Evolutionary conservation across 2,113 vertebrate genomes (phyloP), one percentile per base, ranked within the genome.

Genomic region (Lagopus leucura): DNA sequence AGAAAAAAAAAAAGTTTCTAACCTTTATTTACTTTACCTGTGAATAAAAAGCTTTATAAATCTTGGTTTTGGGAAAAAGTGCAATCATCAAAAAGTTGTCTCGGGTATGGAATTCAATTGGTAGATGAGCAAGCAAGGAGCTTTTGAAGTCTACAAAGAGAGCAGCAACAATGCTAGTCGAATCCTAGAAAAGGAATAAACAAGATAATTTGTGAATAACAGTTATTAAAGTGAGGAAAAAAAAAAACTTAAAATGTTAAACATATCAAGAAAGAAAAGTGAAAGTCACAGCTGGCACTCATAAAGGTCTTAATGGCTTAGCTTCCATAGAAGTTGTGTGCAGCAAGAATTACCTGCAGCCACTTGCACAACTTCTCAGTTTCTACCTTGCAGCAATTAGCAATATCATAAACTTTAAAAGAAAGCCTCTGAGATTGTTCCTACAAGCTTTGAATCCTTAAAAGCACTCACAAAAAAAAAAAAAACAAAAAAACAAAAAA

Each of bases 1-100:
- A 36, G 36, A 28, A 36, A 38, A 45, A 20, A 28, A 28, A 15
- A 32, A 32, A 19, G 27, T 15, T 57, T 32, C 19, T 48, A 40
- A 87, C 9, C 1, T 65, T 13, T 60, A 45, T 60, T 54, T 24
- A 5, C 5, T 28, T 96, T 97, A 99, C 99, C 98, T 99, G 98
- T 79, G 98, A 98, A 93, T 99, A 99, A 96, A 99, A 99, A 74
- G 98, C 96, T 95, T 98, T 98, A 95, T 99, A 98, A 92, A 98
- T 98, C 95, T 98, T 98, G n/a, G 98, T 99, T 88, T 97, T 98
- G 70, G 98, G 98, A 92, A 98, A 98, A 87, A 99, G 97, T 83
- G 98, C 97, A 92, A 99, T 98, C 93, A 98, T 98, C 95, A 99
- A 96, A 67, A 98, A 98, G 88, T 94, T 98, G 91, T 98, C 97